phyloP scores from a whole-genome alignment of 2,113 vertebrate species.

The Cyphomyrus discorhynchus region DNA sequence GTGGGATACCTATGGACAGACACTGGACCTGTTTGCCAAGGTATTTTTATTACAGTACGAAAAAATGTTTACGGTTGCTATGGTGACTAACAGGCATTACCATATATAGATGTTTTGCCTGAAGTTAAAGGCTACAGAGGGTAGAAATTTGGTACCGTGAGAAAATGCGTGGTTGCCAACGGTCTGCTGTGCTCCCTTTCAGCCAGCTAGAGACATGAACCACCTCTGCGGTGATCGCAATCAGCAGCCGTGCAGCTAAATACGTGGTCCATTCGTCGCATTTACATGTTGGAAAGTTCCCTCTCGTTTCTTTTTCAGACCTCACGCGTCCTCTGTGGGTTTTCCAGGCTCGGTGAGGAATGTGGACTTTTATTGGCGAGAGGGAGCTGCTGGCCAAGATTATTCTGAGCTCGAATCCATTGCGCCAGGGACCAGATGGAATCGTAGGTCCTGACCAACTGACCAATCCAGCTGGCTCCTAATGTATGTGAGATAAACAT shows the following conservation, averaged over 20 bases:
- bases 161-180: not conserved
- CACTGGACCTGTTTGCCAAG: not conserved
- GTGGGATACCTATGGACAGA: not conserved
- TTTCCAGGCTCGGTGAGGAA: not conserved
- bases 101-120: not conserved
- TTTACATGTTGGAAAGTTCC: not conserved
- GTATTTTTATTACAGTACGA: not conserved
- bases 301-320: not conserved
- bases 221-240: not conserved
- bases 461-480: not conserved
- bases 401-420: not conserved
- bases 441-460: not conserved
- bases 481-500: not conserved
- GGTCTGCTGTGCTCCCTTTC: not conserved
- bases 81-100: not conserved
- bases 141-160: not conserved
- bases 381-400: constrained; percentile 10
- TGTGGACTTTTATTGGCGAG: not conserved
- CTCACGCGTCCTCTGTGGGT: not conserved
- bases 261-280: not conserved
- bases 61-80: not conserved
- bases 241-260: not conserved
- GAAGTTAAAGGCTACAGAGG: not conserved
- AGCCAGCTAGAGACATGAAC: not conserved
- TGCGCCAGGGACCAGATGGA: not conserved